These are phyloP conservation scores for Leptinotarsa juncta DNA, from an alignment of 2,888 invertebrate genomes.

Conservation along the genomic window DNA sequence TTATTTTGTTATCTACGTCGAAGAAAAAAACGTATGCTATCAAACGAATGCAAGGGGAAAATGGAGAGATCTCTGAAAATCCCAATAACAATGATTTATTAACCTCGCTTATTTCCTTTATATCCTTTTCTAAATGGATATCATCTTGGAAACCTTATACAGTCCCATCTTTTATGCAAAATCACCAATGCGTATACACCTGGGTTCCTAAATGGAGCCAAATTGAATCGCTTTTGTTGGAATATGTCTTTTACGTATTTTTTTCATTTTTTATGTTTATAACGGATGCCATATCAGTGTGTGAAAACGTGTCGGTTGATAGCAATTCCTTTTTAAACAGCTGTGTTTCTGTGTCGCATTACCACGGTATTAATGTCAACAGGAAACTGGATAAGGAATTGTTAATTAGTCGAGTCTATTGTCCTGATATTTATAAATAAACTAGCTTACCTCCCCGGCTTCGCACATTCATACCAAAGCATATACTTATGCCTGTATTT, in stretches of 20 bases:
- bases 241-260: neutral
- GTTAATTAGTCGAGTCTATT: neutral
- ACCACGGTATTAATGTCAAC: constrained; percentile 4
- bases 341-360: neutral
- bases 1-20: neutral
- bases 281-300: no score
- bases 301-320: neutral
- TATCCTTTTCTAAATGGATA: neutral
- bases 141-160: neutral
- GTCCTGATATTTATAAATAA: neutral
- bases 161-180: neutral
- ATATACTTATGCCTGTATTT: no score
- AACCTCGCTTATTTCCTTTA: neutral
- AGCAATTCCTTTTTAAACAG: neutral
- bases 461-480: no score
- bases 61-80: neutral
- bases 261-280: no score
- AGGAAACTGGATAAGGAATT: constrained; percentile 2
- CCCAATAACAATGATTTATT: neutral
- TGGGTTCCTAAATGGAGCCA: neutral
- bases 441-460: neutral
- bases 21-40: neutral
- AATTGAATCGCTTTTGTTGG: neutral
- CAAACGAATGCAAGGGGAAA: neutral
- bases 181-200: neutral